Evolutionary conservation across 2,113 vertebrate genomes (phyloP).

Genomic region (Rhineura floridana): DNA sequence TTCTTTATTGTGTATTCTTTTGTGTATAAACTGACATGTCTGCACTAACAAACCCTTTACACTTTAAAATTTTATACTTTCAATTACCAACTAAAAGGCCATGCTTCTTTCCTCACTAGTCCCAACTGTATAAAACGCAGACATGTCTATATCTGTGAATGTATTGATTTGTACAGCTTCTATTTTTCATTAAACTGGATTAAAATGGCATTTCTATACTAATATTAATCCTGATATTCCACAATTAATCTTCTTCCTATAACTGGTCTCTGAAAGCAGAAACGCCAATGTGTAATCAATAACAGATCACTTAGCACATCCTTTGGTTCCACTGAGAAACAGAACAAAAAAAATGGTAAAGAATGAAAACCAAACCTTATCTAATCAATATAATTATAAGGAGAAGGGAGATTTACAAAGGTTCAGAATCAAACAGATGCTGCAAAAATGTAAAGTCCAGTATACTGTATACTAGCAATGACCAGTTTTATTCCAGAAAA

Average conservation of each 20-base stretch:
- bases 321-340: slow-evolving; percentile 16
- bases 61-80: not conserved
- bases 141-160: not conserved
- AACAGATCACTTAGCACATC: slow-evolving; percentile 11
- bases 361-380: slow-evolving; percentile 15
- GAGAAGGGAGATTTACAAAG: not conserved
- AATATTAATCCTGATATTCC: slow-evolving; percentile 16
- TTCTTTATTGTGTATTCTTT: slow-evolving; percentile 12
- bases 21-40: slow-evolving; percentile 2
- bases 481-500: not conserved
- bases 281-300: slow-evolving; percentile 40
- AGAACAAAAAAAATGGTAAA: not conserved
- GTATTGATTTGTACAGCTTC: not conserved
- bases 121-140: not conserved
- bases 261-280: slow-evolving; percentile 31
- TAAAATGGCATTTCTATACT: not conserved
- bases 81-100: not conserved
- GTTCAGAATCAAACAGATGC: not conserved
- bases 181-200: slow-evolving; percentile 23
- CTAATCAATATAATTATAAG: slow-evolving; percentile 11
- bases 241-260: not conserved
- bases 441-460: not conserved
- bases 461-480: not conserved
- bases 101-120: not conserved
- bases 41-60: not conserved